phyloP scores from a whole-genome alignment of 1,140 invertebrate species.

The Drosophila lacteicornis region DNA sequence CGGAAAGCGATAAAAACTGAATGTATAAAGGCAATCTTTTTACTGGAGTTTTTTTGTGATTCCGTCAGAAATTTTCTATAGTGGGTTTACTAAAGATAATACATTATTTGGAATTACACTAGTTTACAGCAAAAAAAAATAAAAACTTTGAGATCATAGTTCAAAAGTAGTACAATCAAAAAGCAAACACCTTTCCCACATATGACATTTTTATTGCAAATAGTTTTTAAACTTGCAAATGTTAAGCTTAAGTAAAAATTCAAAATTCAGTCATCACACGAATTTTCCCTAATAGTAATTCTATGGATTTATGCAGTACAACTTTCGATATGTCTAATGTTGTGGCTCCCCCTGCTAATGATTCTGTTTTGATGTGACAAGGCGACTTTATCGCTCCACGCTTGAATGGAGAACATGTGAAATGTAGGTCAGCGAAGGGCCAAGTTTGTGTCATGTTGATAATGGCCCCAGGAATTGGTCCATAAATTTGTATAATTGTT shows the following conservation, averaged over 20 bases:
- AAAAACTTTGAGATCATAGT: too few relatives aligned
- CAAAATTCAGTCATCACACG: background rate
- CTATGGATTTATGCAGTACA: slow-evolving; percentile 10
- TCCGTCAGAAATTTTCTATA: background rate
- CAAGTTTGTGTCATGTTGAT: slow-evolving; percentile 48
- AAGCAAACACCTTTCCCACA: too few relatives aligned
- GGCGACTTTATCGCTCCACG: slow-evolving; percentile 59
- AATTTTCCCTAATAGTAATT: background rate
- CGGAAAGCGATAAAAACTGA: too few relatives aligned
- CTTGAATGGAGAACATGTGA: slow-evolving; percentile 49
- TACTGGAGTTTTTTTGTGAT: background rate
- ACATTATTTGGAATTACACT: too few relatives aligned
- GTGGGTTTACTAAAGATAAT: background rate
- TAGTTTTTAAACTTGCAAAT: background rate
- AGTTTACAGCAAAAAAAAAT: too few relatives aligned
- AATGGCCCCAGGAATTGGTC: slow-evolving; percentile 36
- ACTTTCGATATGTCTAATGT: background rate
- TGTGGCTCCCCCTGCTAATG: slow-evolving; percentile 20
- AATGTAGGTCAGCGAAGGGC: slow-evolving; percentile 36
- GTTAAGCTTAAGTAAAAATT: background rate
- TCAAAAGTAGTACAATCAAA: too few relatives aligned
- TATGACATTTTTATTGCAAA: too few relatives aligned
- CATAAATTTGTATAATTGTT: slow-evolving; percentile 64
- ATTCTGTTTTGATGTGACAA: slow-evolving; percentile 56
- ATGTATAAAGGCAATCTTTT: background rate